Evolutionary conservation across 64 coral and sea anemone genomes (phyloP).

Genomic region (Hydrozoanthus tunicans): DNA sequence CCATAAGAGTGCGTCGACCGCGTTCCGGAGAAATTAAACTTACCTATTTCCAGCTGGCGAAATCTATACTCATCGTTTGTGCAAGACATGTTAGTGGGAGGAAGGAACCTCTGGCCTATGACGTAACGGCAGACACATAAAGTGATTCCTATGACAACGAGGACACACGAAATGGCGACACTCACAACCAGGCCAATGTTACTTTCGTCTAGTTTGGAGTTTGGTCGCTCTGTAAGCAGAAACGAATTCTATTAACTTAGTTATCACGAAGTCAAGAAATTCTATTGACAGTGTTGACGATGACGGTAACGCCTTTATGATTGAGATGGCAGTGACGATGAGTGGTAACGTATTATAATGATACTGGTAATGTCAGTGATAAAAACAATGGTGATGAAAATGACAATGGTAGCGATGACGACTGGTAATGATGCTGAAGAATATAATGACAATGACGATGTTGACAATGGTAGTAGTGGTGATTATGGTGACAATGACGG

Average conservation of each 20-base stretch:
- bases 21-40: not conserved
- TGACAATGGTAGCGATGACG: no score
- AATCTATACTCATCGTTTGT: not conserved
- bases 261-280: not conserved
- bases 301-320: no score
- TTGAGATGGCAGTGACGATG: no score
- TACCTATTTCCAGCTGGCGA: not conserved
- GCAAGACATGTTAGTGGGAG: not conserved
- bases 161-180: not conserved
- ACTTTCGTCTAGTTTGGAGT: not conserved
- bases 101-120: not conserved
- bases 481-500: no score
- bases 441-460: no score
- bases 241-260: not conserved
- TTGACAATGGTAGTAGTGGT: no score
- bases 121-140: conserved; percentile 12
- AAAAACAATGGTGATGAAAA: no score
- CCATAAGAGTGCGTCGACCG: no score
- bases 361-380: no score
- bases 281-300: no score
- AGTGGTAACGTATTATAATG: no score
- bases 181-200: not conserved
- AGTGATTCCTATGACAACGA: not conserved
- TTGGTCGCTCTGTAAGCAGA: not conserved
- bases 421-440: no score